Evolutionary conservation across 2,888 invertebrate genomes (phyloP), one percentile per base, ranked within the genome.

Genomic region (Anoplius nigerrimus): DNA sequence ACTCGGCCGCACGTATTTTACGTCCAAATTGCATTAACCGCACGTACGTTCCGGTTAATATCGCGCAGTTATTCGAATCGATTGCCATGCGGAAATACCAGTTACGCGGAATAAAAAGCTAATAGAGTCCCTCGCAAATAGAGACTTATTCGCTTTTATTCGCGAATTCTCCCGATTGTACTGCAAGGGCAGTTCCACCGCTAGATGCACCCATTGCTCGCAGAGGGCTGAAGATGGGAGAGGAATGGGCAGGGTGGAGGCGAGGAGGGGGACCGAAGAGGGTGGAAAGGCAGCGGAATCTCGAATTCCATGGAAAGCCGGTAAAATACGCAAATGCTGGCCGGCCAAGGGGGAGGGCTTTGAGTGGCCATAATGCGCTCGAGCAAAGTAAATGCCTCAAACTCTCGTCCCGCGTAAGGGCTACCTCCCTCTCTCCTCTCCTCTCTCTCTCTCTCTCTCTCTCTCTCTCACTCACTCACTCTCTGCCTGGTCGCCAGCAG

Each of bases 361-460:
- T 69, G 68, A 72, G 75, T 66, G 66, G 65, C 62, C 62, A 42
- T 75, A 72, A 73, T 65, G 60, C 70, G 59, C 42, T 56, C 52
- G 64, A 56, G 70, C 65, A 67, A 75, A 71, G 70, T 73, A 71
- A 75, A 61, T 54, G 43, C 42, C 24, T 45, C 48, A 8, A 27
- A 21, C 53, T 48, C 62, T 55, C 34, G 34, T 3, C 8, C 34
- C 11, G 34, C 34, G 6, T 34, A 11, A 34, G 34, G 11, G 34
- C 8, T n/a, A n/a, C 34, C 34, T 1, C 6, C 24, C 24, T 24
- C 24, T 24, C 6, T 6, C 20, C 15, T 24, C 24, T 2, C 22
- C 55, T 62, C 53, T 53, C 54, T 57, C 52, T 51, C 61, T 20
- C 45, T 53, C 8, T n/a, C n/a, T 13, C 34, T 1, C 6, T 6